Percentiles rank a stretch among this genome's conserved stretches.
Conservation (phyloP, 1,140 invertebrate species). For the Temnothorax longispinosus region DNA sequence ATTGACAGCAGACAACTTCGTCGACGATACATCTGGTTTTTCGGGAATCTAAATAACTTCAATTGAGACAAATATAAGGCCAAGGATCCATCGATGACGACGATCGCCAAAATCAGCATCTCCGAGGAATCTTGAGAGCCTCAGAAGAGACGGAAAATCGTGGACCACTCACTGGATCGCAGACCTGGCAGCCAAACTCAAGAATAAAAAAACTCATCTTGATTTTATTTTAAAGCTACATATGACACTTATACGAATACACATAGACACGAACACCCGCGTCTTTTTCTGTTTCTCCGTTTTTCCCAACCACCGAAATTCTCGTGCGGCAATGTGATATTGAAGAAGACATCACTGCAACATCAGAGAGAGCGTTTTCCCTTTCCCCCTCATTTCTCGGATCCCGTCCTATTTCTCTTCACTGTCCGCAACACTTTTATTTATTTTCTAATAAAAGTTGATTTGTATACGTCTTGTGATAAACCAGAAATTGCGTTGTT, state of each 20-base stretch:
- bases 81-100: not conserved
- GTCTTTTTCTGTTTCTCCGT: constrained; percentile 4
- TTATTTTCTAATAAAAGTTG: constrained; percentile 83
- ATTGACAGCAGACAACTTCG: constrained; percentile 28
- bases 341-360: constrained; percentile 72
- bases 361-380: constrained; percentile 59
- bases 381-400: constrained; percentile 29
- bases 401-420: constrained; percentile 25
- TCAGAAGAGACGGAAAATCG: constrained; percentile 12
- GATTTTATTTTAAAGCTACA: constrained; percentile 52
- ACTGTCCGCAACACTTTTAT: constrained; percentile 77
- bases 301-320: constrained; percentile 47
- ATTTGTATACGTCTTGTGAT: constrained; percentile 80
- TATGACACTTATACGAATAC: constrained; percentile 53
- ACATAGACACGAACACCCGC: constrained; percentile 42
- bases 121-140: not conserved
- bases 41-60: not conserved
- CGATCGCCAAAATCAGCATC: not conserved
- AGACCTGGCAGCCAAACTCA: constrained; percentile 61
- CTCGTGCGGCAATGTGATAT: constrained; percentile 78
- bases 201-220: constrained; percentile 54
- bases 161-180: constrained; percentile 61
- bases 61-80: not conserved
- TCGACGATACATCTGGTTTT: not conserved
- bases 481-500: constrained; percentile 58